Percentiles rank a stretch among this genome's conserved stretches.
These are phyloP conservation scores for Procapra przewalskii DNA, from an alignment of 2,113 vertebrate genomes.

Conservation along the genomic window DNA sequence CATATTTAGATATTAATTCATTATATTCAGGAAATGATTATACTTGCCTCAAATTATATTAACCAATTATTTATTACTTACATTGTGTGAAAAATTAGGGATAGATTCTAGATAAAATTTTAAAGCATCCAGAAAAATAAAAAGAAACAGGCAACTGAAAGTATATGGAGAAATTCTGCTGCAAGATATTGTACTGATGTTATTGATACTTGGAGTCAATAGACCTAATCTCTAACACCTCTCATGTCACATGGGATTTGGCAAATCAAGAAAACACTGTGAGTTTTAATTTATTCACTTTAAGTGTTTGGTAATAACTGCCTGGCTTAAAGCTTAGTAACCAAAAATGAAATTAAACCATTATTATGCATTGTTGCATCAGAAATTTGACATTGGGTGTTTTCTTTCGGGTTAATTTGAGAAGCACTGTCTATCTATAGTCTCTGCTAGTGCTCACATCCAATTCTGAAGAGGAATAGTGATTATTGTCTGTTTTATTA, in stretches of 20 bases:
- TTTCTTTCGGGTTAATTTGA: background rate
- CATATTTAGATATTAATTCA: background rate
- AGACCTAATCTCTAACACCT: background rate
- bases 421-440: background rate
- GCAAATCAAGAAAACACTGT: background rate
- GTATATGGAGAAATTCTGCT: background rate
- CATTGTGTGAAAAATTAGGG: background rate
- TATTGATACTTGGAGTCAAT: background rate
- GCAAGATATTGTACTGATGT: background rate
- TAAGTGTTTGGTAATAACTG: background rate
- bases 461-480: background rate
- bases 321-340: background rate
- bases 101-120: background rate
- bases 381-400: background rate
- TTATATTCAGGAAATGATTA: background rate
- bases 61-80: background rate
- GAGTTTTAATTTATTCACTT: background rate
- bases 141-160: background rate
- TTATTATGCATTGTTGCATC: background rate
- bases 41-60: background rate
- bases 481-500: background rate
- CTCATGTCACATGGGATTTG: background rate
- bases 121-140: background rate
- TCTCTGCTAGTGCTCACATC: background rate
- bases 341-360: background rate